These are phyloP conservation scores for Acanthurus tractus DNA, from an alignment of 2,797 vertebrate species.

Conservation along the genomic window DNA sequence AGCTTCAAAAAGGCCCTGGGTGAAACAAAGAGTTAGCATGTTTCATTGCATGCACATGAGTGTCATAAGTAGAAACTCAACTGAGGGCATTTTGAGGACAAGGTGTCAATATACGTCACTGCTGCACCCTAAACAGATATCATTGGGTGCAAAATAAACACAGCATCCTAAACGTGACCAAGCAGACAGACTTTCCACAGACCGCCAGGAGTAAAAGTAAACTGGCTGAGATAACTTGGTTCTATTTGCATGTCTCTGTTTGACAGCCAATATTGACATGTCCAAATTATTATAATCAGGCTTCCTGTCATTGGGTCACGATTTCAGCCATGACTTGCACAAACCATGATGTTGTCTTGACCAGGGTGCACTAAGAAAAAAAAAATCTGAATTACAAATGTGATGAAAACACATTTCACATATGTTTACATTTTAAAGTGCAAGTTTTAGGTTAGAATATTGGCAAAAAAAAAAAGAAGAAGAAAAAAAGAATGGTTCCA, in stretches of 20 bases:
- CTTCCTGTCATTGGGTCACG: conserved; percentile 41
- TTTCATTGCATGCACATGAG: conserved; percentile 31
- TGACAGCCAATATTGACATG: conserved; percentile 68
- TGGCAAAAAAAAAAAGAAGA: not conserved
- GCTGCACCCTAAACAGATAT: conserved; percentile 40
- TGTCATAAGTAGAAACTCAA: conserved; percentile 9
- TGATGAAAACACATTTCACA: conserved; percentile 8
- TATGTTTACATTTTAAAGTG: conserved; percentile 2
- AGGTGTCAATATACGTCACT: conserved; percentile 35
- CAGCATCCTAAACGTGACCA: conserved; percentile 53
- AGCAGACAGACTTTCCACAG: conserved; percentile 50
- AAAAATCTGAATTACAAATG: not conserved
- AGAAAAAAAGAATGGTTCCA: not conserved
- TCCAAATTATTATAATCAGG: conserved; percentile 37
- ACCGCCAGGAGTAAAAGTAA: conserved; percentile 45
- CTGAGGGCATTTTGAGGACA: conserved; percentile 62
- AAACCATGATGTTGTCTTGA: conserved; percentile 18
- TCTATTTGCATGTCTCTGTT: conserved; percentile 57
- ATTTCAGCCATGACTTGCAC: conserved; percentile 20
- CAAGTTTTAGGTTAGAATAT: not conserved
- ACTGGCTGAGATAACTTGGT: conserved; percentile 15
- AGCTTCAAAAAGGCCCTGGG: conserved; percentile 8
- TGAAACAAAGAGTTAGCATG: conserved; percentile 28
- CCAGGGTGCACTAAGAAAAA: not conserved
- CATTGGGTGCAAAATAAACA: conserved; percentile 49